Evolutionary conservation across 2,113 vertebrate species (phyloP), one percentile per base, ranked within the genome.

Genomic region (Neolamprologus kungweensis): DNA sequence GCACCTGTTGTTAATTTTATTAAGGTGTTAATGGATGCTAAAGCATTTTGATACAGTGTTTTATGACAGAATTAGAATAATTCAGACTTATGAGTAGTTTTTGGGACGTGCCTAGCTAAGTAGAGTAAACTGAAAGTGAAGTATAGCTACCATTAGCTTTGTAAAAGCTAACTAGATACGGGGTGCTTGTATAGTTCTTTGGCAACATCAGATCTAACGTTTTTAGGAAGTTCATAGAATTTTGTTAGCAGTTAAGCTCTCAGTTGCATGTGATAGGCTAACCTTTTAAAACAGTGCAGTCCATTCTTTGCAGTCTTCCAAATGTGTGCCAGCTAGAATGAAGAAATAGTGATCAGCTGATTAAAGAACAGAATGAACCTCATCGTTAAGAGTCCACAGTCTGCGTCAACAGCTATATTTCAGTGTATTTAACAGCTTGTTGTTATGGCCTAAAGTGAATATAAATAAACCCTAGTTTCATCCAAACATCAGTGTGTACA

Each of bases 401-500:
- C 84, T 42, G 80, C 35, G 12, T 73, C 31, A 84, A 51, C 90
- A 89, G 80, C 51, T 78, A 87, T 68, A 81, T 65, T 81, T 81
- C 75, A 85, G 55, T 26, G 75, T 83, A 88, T 92, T 82, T 51
- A 90, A 84, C 83, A 91, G 90, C 80, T 71, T 86, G 90, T 88
- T 86, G 84, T 83, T 81, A 21, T 14, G 50, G 73, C 50, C 80
- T 63, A 33, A 88, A 82, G 12, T 40, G 50, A 54, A 82, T 55
- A 71, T 88, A 92, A 93, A 93, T 92, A 92, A 89, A 92, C 47
- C 55, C 53, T 17, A 71, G 63, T 28, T 84, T 89, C 63, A 83
- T 87, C 73, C 81, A 91, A 93, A 92, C 91, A 93, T 33, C 45
- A 13, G 75, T 87, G 90, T 91, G 90, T 92, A 92, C 85, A 23